Evolutionary conservation across 2,888 invertebrate genomes (phyloP).

Genomic region (Branchellion lobata): DNA sequence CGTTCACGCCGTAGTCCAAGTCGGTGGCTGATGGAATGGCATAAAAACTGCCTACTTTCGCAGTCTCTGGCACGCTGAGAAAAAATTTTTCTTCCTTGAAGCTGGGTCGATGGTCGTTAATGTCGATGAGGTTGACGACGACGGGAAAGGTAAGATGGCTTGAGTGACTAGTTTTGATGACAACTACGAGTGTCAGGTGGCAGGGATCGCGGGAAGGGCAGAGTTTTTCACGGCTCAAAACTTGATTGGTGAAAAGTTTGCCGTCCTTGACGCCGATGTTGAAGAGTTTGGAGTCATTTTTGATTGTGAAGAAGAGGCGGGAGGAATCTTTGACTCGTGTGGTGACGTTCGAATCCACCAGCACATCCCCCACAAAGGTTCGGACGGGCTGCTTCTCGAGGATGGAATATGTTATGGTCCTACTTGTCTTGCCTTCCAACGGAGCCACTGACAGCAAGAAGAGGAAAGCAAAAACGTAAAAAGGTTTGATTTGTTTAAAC

Average conservation of each 20-base stretch:
- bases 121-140: constrained; percentile 73
- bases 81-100: constrained; percentile 65
- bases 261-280: constrained; percentile 80
- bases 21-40: constrained; percentile 43
- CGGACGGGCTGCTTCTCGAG: constrained; percentile 37
- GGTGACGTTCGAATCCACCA: constrained; percentile 34
- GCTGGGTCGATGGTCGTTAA: constrained; percentile 91
- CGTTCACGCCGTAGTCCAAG: constrained; percentile 67
- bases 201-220: constrained; percentile 57
- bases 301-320: constrained; percentile 37
- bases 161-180: constrained; percentile 19
- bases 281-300: constrained; percentile 65
- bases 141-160: constrained; percentile 35
- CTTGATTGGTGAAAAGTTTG: constrained; percentile 73
- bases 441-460: not conserved
- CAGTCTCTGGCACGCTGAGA: constrained; percentile 43
- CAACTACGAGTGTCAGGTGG: constrained; percentile 38
- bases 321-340: constrained; percentile 6
- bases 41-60: constrained; percentile 36
- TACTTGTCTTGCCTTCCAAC: not conserved
- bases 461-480: not conserved
- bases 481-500: too few relatives aligned
- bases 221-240: constrained; percentile 80
- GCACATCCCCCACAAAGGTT: constrained; percentile 45
- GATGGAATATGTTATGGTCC: constrained; percentile 25